These are phyloP conservation scores for Dyspetes luteomarginatus DNA, from an alignment of 2,888 invertebrate genomes.

Conservation along the genomic window DNA sequence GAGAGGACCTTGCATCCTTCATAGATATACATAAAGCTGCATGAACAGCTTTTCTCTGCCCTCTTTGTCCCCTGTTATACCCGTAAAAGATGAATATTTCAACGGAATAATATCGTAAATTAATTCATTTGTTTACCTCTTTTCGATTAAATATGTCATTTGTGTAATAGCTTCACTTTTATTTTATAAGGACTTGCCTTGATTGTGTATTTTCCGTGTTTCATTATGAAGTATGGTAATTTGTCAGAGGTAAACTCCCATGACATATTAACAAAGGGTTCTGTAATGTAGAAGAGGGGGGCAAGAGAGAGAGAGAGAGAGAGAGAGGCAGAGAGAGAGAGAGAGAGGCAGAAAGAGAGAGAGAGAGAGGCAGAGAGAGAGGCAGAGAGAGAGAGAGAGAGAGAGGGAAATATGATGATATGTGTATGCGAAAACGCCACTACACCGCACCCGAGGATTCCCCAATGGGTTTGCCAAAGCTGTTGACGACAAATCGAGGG, in stretches of 20 bases:
- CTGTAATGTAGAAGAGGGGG: constrained; percentile 10
- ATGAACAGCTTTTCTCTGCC: not conserved
- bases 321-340: too few species aligned
- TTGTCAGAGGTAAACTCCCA: constrained; percentile 31
- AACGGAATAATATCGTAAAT: not conserved
- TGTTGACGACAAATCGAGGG: constrained; percentile 84
- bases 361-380: too few species aligned
- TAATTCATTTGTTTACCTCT: not conserved
- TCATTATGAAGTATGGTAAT: constrained; percentile 16
- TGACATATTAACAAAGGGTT: constrained; percentile 28
- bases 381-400: too few species aligned
- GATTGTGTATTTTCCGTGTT: not conserved
- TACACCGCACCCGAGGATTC: constrained; percentile 70
- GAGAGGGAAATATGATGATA: constrained; percentile 24
- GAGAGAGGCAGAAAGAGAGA: too few species aligned
- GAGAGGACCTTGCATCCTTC: not conserved
- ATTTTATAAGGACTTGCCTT: not conserved
- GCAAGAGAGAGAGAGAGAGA: constrained; percentile 18
- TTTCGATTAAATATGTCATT: not conserved
- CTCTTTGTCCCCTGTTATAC: not conserved
- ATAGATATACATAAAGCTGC: not conserved
- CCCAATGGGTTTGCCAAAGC: constrained; percentile 80
- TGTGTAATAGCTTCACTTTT: not conserved
- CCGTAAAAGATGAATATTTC: not conserved
- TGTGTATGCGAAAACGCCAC: constrained; percentile 43